Percentiles rank a stretch among this genome's conserved stretches.
Conservation (phyloP, 2,888 invertebrate genomes). For the Scaptomyza flava region DNA sequence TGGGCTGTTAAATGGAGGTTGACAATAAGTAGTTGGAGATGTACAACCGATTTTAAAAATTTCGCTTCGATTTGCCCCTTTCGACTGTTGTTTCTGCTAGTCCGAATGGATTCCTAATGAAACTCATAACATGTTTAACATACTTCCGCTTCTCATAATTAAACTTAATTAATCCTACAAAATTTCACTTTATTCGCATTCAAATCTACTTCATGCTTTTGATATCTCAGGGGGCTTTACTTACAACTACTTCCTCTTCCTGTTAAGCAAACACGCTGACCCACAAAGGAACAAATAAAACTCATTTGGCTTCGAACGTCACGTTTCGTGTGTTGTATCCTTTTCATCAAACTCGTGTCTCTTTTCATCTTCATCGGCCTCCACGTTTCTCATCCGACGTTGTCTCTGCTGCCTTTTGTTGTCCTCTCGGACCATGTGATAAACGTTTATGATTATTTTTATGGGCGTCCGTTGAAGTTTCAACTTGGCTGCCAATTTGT, state of each 20-base stretch:
- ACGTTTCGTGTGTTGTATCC: slow-evolving; percentile 60
- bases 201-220: neutral
- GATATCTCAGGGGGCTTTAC: neutral
- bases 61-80: too few species aligned
- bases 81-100: too few species aligned
- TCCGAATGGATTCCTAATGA: too few species aligned
- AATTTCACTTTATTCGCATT: too few species aligned
- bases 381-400: slow-evolving; percentile 8
- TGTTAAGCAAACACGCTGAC: slow-evolving; percentile 37
- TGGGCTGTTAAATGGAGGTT: slow-evolving; percentile 2
- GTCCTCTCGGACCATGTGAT: slow-evolving; percentile 54
- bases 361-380: slow-evolving; percentile 11
- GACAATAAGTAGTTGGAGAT: neutral
- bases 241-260: neutral
- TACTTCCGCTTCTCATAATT: too few species aligned
- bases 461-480: slow-evolving; percentile 58
- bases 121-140: too few species aligned
- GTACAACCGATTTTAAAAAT: too few species aligned
- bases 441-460: slow-evolving; percentile 78
- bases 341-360: slow-evolving; percentile 61
- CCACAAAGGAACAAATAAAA: slow-evolving; percentile 40
- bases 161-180: too few species aligned
- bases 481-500: slow-evolving; percentile 68
- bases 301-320: slow-evolving; percentile 30
- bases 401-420: slow-evolving; percentile 34